Conservation (phyloP, 2,797 vertebrate species). For the Vultur gryphus region DNA sequence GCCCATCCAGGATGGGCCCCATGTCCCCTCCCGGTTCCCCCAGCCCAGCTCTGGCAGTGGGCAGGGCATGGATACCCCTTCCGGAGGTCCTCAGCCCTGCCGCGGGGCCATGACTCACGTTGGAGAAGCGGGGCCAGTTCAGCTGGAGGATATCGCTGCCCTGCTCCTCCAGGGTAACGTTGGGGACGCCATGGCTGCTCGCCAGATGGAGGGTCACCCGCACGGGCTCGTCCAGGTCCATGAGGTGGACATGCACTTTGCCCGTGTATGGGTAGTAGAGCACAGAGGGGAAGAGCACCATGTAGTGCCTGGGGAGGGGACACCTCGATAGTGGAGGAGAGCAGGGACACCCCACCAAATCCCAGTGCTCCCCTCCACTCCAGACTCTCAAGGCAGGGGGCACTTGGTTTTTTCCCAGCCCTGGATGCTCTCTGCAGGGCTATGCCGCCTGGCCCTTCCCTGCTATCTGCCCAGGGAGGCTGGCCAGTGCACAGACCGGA, state of each 20-base stretch:
- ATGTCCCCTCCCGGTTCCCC: not conserved
- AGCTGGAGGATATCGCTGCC: not conserved
- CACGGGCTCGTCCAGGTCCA: not conserved
- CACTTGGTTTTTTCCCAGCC: not conserved
- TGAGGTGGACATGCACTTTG: not conserved
- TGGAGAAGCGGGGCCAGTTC: not conserved
- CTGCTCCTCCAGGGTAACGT: not conserved
- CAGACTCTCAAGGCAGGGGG: not conserved
- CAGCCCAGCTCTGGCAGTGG: not conserved
- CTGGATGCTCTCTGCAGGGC: not conserved
- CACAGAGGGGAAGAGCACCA: not conserved
- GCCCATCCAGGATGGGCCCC: not conserved
- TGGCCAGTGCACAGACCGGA: not conserved
- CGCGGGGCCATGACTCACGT: rapidly evolving
- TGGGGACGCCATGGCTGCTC: not conserved
- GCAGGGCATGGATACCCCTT: not conserved
- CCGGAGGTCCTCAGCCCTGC: not conserved
- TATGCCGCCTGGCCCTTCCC: not conserved
- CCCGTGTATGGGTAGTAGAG: not conserved
- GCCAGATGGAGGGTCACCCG: not conserved
- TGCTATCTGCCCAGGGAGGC: not conserved
- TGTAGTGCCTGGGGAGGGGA: not conserved
- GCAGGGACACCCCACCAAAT: not conserved
- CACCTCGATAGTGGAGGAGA: not conserved
- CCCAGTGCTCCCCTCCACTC: not conserved